Evolutionary conservation across 2,113 vertebrate species (phyloP), one percentile per base, ranked within the genome.

Genomic region (Equus quagga): DNA sequence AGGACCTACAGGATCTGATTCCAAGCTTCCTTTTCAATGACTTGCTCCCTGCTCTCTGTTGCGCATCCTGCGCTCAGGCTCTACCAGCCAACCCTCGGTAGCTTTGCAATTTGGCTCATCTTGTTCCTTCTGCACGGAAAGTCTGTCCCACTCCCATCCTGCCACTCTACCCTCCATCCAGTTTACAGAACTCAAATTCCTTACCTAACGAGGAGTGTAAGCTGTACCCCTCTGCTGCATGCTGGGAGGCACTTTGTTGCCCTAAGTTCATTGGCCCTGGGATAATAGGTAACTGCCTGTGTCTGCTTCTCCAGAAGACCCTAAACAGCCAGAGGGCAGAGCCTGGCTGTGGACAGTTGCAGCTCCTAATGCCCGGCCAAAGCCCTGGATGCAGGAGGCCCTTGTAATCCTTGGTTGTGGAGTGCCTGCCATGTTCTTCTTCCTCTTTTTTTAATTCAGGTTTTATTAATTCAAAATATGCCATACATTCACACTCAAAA

Each of bases 401-500:
- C 36, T 65, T 81, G 60, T 41, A 90, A 58, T 65, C 14, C 2
- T 49, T 79, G 28, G 62, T 28, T 80, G 56, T 72, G 28, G 58
- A 72, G 41, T 49, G 24, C 51, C 46, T 73, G 6, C 33, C 4
- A 1, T 64, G 46, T 41, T 90, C 13, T 41, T 85, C 26, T 51
- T 75, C 58, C 36, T 19, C 33, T 56, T 54, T 86, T 92, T 36
- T 62, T 9, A 86, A 82, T 76, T 83, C 44, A 85, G 60, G 3
- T 62, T 76, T 94, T 69, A 44, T 93, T 87, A 76, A 72, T 82
- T 91, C 14, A n/a, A 73, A 93, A 76, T 60, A 75, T 69, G 75
- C 44, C 60, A 18, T 33, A 80, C 36, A 73, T 70, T 64, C 78
- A 78, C 19, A 75, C 12, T 72, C 46, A 70, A 64, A 51, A 93